Percentiles rank a stretch among this genome's conserved stretches.
Conservation (phyloP, 1,140 invertebrate genomes). For the Apis laboriosa region DNA sequence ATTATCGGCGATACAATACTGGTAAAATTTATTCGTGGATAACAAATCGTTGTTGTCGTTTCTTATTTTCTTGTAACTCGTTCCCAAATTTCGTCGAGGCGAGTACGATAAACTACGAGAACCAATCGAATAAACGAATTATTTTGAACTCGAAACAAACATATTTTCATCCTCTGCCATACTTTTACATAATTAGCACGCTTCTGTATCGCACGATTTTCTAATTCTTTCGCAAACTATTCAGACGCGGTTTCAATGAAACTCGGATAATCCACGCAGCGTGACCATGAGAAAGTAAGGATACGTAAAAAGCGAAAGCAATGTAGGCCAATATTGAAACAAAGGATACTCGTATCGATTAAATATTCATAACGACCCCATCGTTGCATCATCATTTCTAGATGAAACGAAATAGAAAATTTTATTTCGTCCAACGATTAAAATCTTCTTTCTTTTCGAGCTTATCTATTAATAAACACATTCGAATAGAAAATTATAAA, state of each 20-base stretch:
- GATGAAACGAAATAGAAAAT: neutral
- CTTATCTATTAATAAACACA: too few relatives aligned
- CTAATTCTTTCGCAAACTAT: conserved; percentile 50
- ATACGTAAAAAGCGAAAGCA: conserved; percentile 64
- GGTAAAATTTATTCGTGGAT: too few relatives aligned
- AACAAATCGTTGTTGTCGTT: too few relatives aligned
- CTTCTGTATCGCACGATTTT: conserved; percentile 26
- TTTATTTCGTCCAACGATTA: too few relatives aligned
- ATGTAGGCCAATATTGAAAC: conserved; percentile 61
- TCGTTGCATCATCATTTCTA: neutral
- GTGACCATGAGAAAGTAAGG: conserved; percentile 65
- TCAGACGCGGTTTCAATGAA: conserved; percentile 48
- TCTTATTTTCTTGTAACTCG: too few relatives aligned
- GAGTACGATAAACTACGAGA: neutral
- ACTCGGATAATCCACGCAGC: conserved; percentile 56
- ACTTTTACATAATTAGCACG: conserved; percentile 35
- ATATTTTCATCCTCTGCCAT: neutral
- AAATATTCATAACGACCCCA: conserved; percentile 23
- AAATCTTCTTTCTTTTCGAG: too few relatives aligned
- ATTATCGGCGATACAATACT: too few relatives aligned
- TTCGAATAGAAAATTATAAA: too few relatives aligned
- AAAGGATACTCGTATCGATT: conserved; percentile 25
- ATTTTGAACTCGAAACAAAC: neutral
- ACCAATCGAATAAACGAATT: too few relatives aligned
- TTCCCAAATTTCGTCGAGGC: neutral